Conservation (phyloP, 2,113 vertebrate genomes). For the Lota lota region DNA sequence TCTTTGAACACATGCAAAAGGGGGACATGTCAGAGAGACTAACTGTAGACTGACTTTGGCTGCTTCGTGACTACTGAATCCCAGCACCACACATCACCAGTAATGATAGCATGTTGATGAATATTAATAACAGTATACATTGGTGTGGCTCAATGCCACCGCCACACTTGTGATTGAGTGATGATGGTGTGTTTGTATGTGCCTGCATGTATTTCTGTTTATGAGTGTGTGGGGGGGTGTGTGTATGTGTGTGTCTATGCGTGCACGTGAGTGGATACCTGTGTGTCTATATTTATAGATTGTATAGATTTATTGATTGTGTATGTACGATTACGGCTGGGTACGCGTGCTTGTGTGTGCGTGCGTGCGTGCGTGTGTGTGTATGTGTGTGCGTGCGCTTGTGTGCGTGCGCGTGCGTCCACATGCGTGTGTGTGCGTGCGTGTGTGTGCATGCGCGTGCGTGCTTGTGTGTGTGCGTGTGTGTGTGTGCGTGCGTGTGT, state of each 20-base stretch:
- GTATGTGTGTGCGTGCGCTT: background rate
- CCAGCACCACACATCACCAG: too few species aligned
- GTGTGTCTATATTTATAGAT: background rate
- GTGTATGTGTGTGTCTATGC: background rate
- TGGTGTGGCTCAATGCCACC: too few species aligned
- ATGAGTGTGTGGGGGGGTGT: background rate
- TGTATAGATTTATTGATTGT: background rate
- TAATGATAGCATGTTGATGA: too few species aligned
- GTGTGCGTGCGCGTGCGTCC: background rate
- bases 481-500: conserved; percentile 15
- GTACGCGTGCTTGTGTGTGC: background rate
- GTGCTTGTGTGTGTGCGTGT: conserved; percentile 4
- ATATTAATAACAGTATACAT: too few species aligned
- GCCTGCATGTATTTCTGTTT: background rate
- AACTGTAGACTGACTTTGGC: too few species aligned
- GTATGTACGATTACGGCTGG: background rate
- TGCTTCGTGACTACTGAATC: too few species aligned
- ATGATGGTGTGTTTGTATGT: background rate
- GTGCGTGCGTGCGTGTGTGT: background rate
- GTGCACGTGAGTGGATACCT: background rate
- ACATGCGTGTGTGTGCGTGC: conserved; percentile 6
- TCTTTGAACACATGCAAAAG: too few species aligned
- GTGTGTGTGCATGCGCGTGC: background rate
- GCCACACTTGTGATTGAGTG: too few species aligned
- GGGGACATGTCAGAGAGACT: too few species aligned